Evolutionary conservation across 53 echinoderm and acorn worm species (phyloP).

Genomic region (Paelopatides confundens): DNA sequence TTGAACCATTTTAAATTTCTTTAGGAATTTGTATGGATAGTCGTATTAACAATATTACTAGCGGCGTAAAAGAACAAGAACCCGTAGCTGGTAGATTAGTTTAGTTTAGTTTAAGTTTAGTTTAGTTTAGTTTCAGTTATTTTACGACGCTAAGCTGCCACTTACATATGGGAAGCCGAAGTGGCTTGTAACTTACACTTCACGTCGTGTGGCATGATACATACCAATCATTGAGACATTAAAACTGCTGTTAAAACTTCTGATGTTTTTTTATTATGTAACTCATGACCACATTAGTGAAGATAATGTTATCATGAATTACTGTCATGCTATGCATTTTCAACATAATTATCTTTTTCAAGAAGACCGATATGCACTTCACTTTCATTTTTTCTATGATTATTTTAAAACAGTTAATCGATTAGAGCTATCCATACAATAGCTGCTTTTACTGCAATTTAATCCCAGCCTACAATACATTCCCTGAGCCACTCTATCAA

Average conservation of each 20-base stretch:
- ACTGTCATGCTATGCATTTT: constrained; percentile 65
- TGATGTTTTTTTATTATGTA: too few species aligned
- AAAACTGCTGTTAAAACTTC: too few species aligned
- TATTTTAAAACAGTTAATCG: constrained; percentile 58
- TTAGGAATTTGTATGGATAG: constrained; percentile 26
- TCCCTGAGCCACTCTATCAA: constrained; percentile 4
- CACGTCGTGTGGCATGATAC: too few species aligned
- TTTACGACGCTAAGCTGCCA: too few species aligned
- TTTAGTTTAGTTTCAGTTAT: too few species aligned
- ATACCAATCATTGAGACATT: too few species aligned
- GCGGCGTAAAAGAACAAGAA: too few species aligned
- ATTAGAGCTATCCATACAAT: constrained; percentile 51
- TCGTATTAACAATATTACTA: too few species aligned
- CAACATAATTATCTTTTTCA: constrained; percentile 52
- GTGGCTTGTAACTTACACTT: too few species aligned
- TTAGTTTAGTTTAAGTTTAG: too few species aligned
- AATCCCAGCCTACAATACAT: constrained; percentile 21
- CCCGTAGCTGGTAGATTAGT: too few species aligned
- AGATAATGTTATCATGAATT: constrained; percentile 57
- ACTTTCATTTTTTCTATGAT: constrained; percentile 52
- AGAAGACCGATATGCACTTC: constrained; percentile 58
- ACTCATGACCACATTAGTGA: constrained; percentile 51
- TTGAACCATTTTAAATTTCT: constrained; percentile 46
- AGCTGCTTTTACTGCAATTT: constrained; percentile 34
- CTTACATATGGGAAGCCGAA: too few species aligned